Percentiles rank a stretch among this genome's conserved stretches.
phyloP scores from a whole-genome alignment of 2,888 invertebrate species.

The Julus scanicus region DNA sequence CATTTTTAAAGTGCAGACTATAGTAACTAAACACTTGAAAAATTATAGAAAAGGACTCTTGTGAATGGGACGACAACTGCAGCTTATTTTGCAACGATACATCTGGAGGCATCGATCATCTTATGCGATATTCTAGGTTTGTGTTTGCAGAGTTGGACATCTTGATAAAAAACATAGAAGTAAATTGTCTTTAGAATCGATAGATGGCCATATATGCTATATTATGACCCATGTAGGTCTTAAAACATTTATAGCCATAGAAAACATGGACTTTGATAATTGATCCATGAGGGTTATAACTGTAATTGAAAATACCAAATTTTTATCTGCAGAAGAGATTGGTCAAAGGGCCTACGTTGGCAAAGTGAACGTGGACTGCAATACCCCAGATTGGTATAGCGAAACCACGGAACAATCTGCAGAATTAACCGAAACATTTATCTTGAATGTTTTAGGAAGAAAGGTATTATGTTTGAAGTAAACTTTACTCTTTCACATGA shows the following conservation, averaged over 20 bases:
- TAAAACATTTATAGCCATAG: too few species aligned
- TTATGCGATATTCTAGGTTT: slow-evolving; percentile 74
- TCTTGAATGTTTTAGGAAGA: slow-evolving; percentile 50
- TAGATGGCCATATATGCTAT: too few species aligned
- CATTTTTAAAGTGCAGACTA: background rate
- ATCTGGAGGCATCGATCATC: slow-evolving; percentile 75
- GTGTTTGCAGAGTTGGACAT: background rate
- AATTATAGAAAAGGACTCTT: slow-evolving; percentile 70
- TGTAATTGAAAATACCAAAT: background rate
- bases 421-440: slow-evolving; percentile 51
- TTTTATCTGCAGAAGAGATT: slow-evolving; percentile 6
- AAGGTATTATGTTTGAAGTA: slow-evolving; percentile 35
- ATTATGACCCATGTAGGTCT: too few species aligned
- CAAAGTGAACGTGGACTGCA: slow-evolving; percentile 55
- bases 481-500: background rate
- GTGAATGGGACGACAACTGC: slow-evolving; percentile 88
- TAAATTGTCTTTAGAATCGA: too few species aligned
- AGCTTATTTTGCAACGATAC: slow-evolving; percentile 86
- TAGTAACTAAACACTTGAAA: background rate
- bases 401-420: slow-evolving; percentile 49
- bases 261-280: too few species aligned
- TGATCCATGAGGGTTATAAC: too few species aligned
- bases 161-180: background rate
- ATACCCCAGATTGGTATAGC: slow-evolving; percentile 49
- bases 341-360: slow-evolving; percentile 56